phyloP scores from a whole-genome alignment of 2,113 vertebrate genomes.

The Sphaerodactylus townsendi region DNA sequence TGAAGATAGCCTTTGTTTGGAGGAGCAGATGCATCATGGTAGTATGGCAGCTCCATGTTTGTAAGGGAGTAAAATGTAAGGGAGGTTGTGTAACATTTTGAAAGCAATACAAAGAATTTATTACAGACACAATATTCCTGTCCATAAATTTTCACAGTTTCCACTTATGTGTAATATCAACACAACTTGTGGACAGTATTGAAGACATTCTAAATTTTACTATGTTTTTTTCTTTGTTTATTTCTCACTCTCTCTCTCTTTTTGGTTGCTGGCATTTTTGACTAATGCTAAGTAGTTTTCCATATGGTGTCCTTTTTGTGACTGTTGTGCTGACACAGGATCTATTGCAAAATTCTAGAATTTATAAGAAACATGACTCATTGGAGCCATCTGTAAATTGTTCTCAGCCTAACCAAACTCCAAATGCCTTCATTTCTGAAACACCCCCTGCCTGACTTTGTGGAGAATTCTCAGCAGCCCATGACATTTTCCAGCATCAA shows the following conservation, averaged over 20 bases:
- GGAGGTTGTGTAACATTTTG: background rate
- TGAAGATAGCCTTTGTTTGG: background rate
- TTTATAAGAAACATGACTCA: constrained; percentile 28
- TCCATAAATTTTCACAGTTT: background rate
- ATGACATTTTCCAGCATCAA: background rate
- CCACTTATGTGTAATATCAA: background rate
- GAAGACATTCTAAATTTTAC: background rate
- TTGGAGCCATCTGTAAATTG: constrained; percentile 28
- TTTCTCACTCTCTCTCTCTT: background rate
- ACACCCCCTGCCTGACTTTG: background rate
- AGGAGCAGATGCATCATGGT: background rate
- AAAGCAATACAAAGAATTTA: background rate
- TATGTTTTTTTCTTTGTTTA: background rate
- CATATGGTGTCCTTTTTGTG: background rate
- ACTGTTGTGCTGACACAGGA: constrained; percentile 7
- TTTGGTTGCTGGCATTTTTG: background rate
- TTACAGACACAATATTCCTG: background rate
- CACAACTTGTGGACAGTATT: background rate
- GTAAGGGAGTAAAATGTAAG: background rate
- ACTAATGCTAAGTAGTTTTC: background rate
- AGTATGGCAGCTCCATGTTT: background rate
- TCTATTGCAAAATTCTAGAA: background rate
- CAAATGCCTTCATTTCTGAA: background rate
- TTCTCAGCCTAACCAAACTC: constrained; percentile 27
- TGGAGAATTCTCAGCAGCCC: constrained; percentile 19